Evolutionary conservation across 2,797 vertebrate genomes (phyloP).

Genomic region (Ciconia nigra): DNA sequence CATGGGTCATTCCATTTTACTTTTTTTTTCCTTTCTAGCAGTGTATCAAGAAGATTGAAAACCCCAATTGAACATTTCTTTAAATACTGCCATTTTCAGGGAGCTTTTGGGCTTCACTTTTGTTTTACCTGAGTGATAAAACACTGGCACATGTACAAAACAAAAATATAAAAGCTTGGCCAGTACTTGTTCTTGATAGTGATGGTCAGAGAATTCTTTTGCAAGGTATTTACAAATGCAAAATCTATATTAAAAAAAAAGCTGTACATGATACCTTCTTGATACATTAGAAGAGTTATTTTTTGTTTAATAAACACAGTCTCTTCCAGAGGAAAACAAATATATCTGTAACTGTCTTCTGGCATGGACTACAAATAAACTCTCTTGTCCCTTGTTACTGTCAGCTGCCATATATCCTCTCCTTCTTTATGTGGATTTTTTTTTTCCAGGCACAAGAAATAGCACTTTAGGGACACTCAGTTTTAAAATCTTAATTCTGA

Average conservation of each 20-base stretch:
- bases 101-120: background rate
- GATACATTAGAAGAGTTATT: background rate
- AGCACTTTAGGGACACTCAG: background rate
- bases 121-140: background rate
- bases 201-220: background rate
- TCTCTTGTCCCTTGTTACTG: background rate
- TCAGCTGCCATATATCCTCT: background rate
- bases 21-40: background rate
- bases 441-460: background rate
- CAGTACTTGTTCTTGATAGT: background rate
- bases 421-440: background rate
- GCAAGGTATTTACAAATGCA: background rate
- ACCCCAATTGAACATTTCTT: background rate
- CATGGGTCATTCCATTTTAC: background rate
- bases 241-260: background rate
- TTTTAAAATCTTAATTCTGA: background rate
- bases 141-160: background rate
- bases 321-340: background rate
- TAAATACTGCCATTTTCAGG: background rate
- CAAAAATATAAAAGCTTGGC: background rate
- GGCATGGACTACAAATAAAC: background rate
- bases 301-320: background rate
- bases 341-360: background rate
- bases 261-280: background rate
- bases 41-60: background rate